Base-by-base conservation (phyloP, 2,888 invertebrate genomes). In the Aleiodes alternator region DNA sequence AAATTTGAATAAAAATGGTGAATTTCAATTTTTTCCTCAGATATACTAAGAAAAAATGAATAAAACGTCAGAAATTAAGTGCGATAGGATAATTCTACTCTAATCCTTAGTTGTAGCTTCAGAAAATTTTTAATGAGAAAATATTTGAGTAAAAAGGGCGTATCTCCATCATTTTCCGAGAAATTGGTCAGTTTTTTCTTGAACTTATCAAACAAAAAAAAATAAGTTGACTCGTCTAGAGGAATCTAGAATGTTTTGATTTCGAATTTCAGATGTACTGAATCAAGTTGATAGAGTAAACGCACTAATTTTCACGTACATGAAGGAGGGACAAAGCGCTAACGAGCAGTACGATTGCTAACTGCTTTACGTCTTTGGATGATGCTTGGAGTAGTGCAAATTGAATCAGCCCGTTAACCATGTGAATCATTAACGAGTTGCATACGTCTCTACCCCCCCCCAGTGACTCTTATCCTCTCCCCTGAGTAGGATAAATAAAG, bases 341-440 rank as follows among this genome's bases (percentile, higher is more conserved):
- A 82, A 82, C 79, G 80, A 82, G 77, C 74, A 34, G 68, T 72
- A 61, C 76, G 69, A 79, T 77, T 76, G 78, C 75, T 76, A 77
- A 78, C 77, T 78, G 75, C 73, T 56, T 75, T 69, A 76, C 79
- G 72, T 70, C 72, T 77, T 75, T 64, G 61, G 66, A 59, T 68
- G 73, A 59, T 53, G 43, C 48, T n/a, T 48, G 64, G 43, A 53
- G 55, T 14, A 53, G 16, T 70, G 64, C 75, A 76, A 76, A 78
- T 76, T 78, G 66, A 76, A 77, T 79, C 74, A 76, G 59, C 5
- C 38, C 34, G 69, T 53, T 69, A 69, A 64, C 64, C 64, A 64
- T 23, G 64, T 43, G 64, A 23, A 23, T 16, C 43, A 64, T 64
- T 64, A 64, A 64, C 64, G 64, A 64, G 43, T 14, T 14, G 4